Evolutionary conservation across 1,140 invertebrate genomes (phyloP).

Genomic region (Pectinophora gossypiella): DNA sequence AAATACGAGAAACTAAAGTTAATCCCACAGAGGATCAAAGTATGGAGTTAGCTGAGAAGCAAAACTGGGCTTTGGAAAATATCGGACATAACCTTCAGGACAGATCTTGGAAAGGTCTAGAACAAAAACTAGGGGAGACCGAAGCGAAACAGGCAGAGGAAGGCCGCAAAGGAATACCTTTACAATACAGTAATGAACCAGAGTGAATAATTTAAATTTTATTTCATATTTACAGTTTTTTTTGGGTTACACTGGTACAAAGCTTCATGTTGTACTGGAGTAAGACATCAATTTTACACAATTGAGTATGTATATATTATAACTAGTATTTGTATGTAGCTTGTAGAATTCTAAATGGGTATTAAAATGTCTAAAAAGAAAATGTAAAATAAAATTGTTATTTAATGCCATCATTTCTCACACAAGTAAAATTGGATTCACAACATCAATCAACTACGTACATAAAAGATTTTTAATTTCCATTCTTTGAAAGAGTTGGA

Average conservation of each 20-base stretch:
- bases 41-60: constrained; percentile 46
- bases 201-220: constrained; percentile 31
- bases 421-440: no score
- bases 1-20: constrained; percentile 71
- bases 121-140: constrained; percentile 82
- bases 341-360: no score
- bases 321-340: no score
- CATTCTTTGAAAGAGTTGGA: no score
- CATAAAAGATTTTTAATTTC: no score
- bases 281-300: no score
- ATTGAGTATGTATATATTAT: no score
- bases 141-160: constrained; percentile 77
- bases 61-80: constrained; percentile 73
- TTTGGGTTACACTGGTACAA: background rate
- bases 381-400: no score
- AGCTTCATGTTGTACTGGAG: background rate
- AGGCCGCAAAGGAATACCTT: constrained; percentile 80
- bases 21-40: constrained; percentile 28
- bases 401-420: no score
- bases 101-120: constrained; percentile 84
- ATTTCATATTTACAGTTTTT: constrained; percentile 14
- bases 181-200: constrained; percentile 73
- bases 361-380: no score
- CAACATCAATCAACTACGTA: no score
- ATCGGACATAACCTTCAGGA: constrained; percentile 77